phyloP scores from a whole-genome alignment of 2,113 vertebrate genomes.

The Ammodytes marinus region DNA sequence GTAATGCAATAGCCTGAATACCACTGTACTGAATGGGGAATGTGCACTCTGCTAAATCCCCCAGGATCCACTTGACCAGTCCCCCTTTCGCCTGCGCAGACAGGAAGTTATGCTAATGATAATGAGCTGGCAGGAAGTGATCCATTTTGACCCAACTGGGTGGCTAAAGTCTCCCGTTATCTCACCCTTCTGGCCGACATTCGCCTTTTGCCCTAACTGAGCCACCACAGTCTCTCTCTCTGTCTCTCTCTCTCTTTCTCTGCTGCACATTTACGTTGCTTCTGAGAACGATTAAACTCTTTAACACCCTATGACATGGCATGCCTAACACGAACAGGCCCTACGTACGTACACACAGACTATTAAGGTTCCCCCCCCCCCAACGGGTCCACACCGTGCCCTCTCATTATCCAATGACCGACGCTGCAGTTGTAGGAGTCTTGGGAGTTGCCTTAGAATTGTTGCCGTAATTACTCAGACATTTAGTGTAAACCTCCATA shows the following conservation, averaged over 20 bases:
- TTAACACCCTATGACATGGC: conserved; percentile 1
- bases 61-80: conserved; percentile 37
- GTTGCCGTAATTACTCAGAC: not conserved
- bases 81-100: conserved; percentile 27
- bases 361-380: not conserved
- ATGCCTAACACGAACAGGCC: not conserved
- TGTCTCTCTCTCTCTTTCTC: too few species aligned
- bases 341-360: not conserved
- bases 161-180: conserved; percentile 31
- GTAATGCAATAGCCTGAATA: conserved; percentile 67
- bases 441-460: not conserved
- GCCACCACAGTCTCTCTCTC: not conserved
- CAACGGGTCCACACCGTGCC: not conserved
- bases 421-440: not conserved
- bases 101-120: conserved; percentile 69
- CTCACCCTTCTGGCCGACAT: conserved; percentile 1
- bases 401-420: not conserved
- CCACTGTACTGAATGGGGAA: conserved; percentile 53
- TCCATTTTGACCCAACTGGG: conserved; percentile 35
- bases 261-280: not conserved
- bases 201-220: conserved; percentile 4
- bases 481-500: not conserved
- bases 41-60: conserved; percentile 43
- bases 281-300: conserved; percentile 15
- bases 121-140: conserved; percentile 69